Evolutionary conservation across 1,140 invertebrate species (phyloP), one percentile per base, ranked within the genome.

Genomic region (Trachymyrmex cornetzi): DNA sequence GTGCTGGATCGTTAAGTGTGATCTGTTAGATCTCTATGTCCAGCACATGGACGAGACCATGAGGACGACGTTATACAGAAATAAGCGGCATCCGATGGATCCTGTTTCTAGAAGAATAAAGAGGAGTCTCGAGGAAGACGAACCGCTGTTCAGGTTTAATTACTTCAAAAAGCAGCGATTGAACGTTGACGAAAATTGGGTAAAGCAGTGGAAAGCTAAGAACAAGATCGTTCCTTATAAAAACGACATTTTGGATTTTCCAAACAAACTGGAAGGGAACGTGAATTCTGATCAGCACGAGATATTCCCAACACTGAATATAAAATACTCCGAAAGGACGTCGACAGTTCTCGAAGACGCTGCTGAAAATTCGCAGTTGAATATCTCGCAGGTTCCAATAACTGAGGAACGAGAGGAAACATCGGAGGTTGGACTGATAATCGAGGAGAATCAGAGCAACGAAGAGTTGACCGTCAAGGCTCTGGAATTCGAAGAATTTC

Each of bases 31-130:
- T 63, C 93, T 95, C 0, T 95, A 95, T 64, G 95, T 95, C 1
- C 93, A 95, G 61, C 94, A 95, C 90, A 95, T 95, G 94, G 94
- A 95, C 87, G 94, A 95, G 53, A 93, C 92, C 0, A 95, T 95
- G 94, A 88, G 89, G 5, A 93, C 93, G 3, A 6, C 81, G 1
- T 77, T 81, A 6, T 92, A 94, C 72, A 88, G 82, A 16, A 87
- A n/a, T n/a, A 86, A 22, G 34, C 91, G 82, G 11, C 88, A 85
- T 71, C 86, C 69, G 19, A 86, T 80, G 66, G 87, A 93, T 53
- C 27, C 86, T 0, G 53, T n/a, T 11, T 24, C 79, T 2, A 74
- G 77, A 2, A 91, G 93, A 53, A 84, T 74, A n/a, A 92, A 86
- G 55, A 91, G 95, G 24, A 92, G 90, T 30, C 27, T 87, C 0